These are phyloP conservation scores for Pseudopipra pipra DNA, from an alignment of 2,113 vertebrate genomes.

Conservation along the genomic window DNA sequence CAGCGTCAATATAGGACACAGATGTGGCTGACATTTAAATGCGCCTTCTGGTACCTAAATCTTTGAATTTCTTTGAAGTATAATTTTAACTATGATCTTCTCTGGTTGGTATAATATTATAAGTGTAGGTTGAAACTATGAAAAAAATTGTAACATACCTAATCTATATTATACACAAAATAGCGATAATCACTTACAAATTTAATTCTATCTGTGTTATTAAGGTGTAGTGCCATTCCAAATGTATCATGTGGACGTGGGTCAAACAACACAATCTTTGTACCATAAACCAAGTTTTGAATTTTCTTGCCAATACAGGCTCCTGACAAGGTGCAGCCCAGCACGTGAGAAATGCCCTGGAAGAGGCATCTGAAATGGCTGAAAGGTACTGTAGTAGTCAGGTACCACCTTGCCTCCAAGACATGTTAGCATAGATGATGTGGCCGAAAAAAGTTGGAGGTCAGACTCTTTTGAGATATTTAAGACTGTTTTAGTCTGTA, in stretches of 20 bases:
- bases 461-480: neutral
- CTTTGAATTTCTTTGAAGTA: neutral
- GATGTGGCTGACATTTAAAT: neutral
- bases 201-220: neutral
- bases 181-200: neutral
- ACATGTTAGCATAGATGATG: neutral
- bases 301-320: neutral
- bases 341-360: neutral
- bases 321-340: neutral
- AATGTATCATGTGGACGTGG: neutral
- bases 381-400: neutral
- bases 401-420: accelerated
- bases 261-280: neutral
- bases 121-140: neutral
- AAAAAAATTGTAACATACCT: neutral
- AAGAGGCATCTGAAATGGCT: neutral
- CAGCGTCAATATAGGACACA: neutral
- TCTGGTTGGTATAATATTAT: neutral
- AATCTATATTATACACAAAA: neutral
- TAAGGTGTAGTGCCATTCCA: neutral
- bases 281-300: neutral
- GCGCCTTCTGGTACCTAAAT: neutral
- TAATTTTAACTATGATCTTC: neutral
- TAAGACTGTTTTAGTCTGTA: neutral
- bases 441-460: neutral